Conservation (phyloP, 2,797 vertebrate species). For the Limosa lapponica region DNA sequence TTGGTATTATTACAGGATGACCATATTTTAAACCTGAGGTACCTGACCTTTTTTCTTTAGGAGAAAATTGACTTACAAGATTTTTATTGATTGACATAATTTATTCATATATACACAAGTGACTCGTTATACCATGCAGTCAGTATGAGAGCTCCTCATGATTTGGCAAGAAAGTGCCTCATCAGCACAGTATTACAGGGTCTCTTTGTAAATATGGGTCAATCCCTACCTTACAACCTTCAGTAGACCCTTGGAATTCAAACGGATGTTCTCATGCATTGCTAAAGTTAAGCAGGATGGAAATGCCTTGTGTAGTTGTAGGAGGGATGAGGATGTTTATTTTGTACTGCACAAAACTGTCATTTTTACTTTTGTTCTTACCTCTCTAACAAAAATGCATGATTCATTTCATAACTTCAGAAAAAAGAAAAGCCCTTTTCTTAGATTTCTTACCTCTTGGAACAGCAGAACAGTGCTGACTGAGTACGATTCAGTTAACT, state of each 20-base stretch:
- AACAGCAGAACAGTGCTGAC: not conserved
- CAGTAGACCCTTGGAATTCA: not conserved
- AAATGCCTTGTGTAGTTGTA: not conserved
- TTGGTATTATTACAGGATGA: not conserved
- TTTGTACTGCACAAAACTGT: not conserved
- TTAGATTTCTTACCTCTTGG: not conserved
- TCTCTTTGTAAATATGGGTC: not conserved
- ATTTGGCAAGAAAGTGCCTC: not conserved
- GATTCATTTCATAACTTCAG: not conserved
- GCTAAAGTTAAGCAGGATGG: not conserved
- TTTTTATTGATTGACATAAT: not conserved
- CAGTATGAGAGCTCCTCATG: not conserved
- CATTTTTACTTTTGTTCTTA: not conserved
- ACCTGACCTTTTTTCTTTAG: not conserved
- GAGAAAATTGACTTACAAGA: not conserved
- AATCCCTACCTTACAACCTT: not conserved
- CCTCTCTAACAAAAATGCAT: not conserved
- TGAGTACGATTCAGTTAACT: not conserved
- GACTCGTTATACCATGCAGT: not conserved
- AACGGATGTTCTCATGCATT: not conserved
- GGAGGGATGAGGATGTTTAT: not conserved
- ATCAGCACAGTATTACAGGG: not conserved
- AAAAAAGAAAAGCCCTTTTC: not conserved
- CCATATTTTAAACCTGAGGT: not conserved
- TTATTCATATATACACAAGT: not conserved